phyloP scores from a whole-genome alignment of 2,113 vertebrate species.

The Indri indri region DNA sequence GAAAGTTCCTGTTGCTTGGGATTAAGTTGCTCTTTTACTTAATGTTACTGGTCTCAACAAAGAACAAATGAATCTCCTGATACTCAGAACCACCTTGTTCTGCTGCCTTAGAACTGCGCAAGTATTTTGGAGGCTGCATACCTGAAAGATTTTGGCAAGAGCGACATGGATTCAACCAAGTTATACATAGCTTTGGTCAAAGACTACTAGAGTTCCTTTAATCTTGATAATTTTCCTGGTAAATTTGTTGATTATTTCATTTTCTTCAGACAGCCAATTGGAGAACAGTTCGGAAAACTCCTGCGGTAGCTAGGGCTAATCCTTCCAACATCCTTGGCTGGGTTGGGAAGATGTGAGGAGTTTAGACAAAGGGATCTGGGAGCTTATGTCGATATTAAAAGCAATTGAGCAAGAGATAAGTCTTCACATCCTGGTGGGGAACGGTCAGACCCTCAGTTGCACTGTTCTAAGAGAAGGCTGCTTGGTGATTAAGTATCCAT shows the following conservation, averaged over 20 bases:
- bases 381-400: rapidly evolving
- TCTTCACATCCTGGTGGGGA: neutral
- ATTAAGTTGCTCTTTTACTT: rapidly evolving
- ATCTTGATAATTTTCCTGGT: neutral
- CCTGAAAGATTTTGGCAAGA: neutral
- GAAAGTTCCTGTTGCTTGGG: rapidly evolving
- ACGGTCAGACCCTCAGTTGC: neutral
- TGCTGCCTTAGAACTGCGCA: too few species aligned
- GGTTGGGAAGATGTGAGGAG: too few species aligned
- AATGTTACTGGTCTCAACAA: neutral
- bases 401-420: rapidly evolving
- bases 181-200: neutral
- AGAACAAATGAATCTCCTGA: neutral
- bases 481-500: neutral
- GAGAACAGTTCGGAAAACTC: neutral
- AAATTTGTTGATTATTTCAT: neutral
- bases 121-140: rapidly evolving
- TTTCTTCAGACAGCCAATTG: neutral
- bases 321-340: neutral
- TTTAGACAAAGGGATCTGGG: too few species aligned
- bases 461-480: rapidly evolving
- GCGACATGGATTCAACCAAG: too few species aligned
- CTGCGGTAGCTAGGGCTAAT: rapidly evolving
- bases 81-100: too few species aligned
- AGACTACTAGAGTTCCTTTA: rapidly evolving